Base-by-base conservation (phyloP, 2,797 vertebrate species). In the Lepilemur septentrionalis region DNA sequence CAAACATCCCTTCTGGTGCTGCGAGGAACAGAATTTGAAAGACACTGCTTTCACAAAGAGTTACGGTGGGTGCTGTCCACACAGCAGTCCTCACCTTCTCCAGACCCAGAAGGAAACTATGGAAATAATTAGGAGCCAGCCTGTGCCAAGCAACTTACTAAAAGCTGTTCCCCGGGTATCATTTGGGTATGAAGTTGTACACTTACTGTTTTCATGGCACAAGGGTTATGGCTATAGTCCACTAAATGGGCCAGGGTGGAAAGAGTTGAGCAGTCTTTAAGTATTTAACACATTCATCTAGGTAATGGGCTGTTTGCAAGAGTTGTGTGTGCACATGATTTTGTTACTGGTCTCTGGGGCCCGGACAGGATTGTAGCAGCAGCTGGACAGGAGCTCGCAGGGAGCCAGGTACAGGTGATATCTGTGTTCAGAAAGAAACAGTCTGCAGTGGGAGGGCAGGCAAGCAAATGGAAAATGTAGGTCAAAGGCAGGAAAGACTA, bases 181-280 rank as follows among this genome's bases (percentile, higher is more conserved):
- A 78, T 75, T 41, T 87, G 80, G 91, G 70, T 50, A 48, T 43
- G 87, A 76, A 84, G 43, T 7, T 38, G 38, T 70, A 52, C 0
- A 35, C 30, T 80, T 32, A 69, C 48, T 80, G 18, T 92, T 93
- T 92, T 93, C 63, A 43, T 8, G 23, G 70, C 85, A 75, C 43
- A 57, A 85, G 63, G 90, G 32, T 86, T 81, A 59, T 5, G 61
- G 65, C 76, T 79, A 35, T 2, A 48, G 83, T 81, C 80, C 75
- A 75, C 48, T 67, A 69, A 75, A 73, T 17, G n/a, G 59, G 57
- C 18, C 50, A 17, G 15, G 63, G 70, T 43, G n/a, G 46, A 14
- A 67, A 48, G 48, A 48, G 55, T n/a, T 80, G 52, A 63, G 23
- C 28, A 79, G 28, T 52, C 12, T 17, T 35, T 5, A 82, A 12